Percentiles rank a stretch among this genome's conserved stretches.
Evolutionary conservation across 1,140 invertebrate species (phyloP).

Genomic region (Phymorhynchus buccinoides): DNA sequence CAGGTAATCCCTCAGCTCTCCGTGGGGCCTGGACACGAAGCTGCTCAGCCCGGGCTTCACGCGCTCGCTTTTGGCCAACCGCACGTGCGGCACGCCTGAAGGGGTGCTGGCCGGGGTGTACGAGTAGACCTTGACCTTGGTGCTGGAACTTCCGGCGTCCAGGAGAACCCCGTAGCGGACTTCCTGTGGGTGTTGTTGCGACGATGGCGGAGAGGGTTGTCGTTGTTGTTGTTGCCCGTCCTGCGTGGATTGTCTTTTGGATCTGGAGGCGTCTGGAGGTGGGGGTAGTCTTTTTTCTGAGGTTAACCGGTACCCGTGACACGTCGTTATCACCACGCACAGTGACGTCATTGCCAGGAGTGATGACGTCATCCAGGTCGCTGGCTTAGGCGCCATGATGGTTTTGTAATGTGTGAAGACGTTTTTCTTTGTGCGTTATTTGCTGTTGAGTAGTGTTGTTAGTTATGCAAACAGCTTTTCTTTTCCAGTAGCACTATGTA

Average conservation of each 20-base stretch:
- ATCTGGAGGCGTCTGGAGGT: background rate
- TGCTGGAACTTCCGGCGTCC: slow-evolving; percentile 65
- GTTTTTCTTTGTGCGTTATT: no score
- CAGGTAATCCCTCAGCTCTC: slow-evolving; percentile 53
- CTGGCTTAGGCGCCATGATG: background rate
- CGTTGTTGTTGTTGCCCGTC: no score
- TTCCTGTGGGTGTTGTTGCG: background rate
- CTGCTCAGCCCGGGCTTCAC: slow-evolving; percentile 56
- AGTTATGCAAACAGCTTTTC: no score
- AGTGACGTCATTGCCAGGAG: slow-evolving; percentile 4
- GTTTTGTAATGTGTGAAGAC: background rate
- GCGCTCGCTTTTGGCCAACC: slow-evolving; percentile 47
- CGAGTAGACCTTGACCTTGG: slow-evolving; percentile 58
- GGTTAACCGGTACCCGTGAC: background rate
- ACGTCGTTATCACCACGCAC: background rate
- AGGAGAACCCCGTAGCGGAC: slow-evolving; percentile 59
- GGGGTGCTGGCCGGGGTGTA: background rate
- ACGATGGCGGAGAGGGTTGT: background rate
- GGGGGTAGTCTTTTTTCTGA: background rate
- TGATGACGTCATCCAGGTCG: background rate
- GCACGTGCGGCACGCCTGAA: slow-evolving; percentile 42
- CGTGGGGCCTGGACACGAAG: slow-evolving; percentile 40
- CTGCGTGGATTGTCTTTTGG: background rate
- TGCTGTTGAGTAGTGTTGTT: no score
- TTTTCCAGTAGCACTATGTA: no score